Evolutionary conservation across 92 coral and sea anemone species (phyloP), one percentile per base, ranked within the genome.

Genomic region (Virgularia gustaviana): DNA sequence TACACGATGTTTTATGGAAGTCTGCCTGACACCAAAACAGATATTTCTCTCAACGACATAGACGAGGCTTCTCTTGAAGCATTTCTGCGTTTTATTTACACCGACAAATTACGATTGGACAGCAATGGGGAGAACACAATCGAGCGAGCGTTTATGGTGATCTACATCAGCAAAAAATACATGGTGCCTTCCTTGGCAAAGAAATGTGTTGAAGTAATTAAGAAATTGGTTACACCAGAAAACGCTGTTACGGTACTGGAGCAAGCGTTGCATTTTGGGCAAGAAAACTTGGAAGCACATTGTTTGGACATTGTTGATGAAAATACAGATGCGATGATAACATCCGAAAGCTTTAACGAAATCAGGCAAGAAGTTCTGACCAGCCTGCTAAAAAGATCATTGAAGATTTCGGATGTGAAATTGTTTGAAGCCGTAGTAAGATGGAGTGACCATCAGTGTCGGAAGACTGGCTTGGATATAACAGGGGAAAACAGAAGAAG

Each of bases 1-100:
- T 85, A 76, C 72, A 83, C 89, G 10, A 85, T 85, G 89, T 85
- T 85, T 71, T 65, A 85, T 57, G 87, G 87, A 33, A 80, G 74
- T 29, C 45, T 85, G 18, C 87, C 87, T 22, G 89, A 85, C 28
- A 67, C 29, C 23, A 71, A 82, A 41, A 58, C 57, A n/a, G 54
- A 37, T 29, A 75, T 85, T 31, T 80, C 81, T 54, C 78, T 85
- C 1, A 86, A 83, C 6, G 89, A 85, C 34, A 75, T 83, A 18
- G 72, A 85, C 61, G 82, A 82, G 23, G 89, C 76, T 33, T 75
- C 86, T 52, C 52, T 85, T 57, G 68, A 71, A 23, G 89, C 81
- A 41, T 85, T 85, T 82, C 73, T 85, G 28, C 89, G 89, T 0
- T 85, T 68, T 49, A 53, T 85, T 25, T 85, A 85, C 38, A 81